phyloP scores from a whole-genome alignment of 1,140 invertebrate species.

The Ceratina calcarata region DNA sequence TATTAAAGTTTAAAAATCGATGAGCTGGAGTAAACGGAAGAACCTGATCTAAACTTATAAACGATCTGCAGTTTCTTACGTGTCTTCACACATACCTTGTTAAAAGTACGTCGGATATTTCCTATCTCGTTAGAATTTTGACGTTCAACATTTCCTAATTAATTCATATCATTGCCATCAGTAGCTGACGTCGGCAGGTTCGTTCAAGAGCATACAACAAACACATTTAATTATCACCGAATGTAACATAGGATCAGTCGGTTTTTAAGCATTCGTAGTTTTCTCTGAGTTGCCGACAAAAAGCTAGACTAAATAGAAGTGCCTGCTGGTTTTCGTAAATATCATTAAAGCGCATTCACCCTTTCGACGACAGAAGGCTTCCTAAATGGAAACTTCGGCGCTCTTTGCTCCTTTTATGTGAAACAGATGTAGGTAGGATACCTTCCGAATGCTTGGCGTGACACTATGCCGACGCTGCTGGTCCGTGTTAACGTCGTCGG shows the following conservation, averaged over 20 bases:
- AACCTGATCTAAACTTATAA: neutral
- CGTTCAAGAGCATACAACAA: neutral
- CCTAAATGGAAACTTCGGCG: constrained; percentile 31
- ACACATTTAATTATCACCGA: neutral
- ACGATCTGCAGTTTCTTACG: neutral
- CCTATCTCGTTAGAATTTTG: no score
- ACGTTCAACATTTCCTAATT: no score
- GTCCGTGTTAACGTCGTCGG: constrained; percentile 54
- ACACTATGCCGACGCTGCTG: constrained; percentile 52
- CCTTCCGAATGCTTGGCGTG: constrained; percentile 29
- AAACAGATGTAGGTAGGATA: constrained; percentile 63
- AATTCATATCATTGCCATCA: no score
- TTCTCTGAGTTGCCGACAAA: constrained; percentile 7
- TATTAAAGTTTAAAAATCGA: neutral
- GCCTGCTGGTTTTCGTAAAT: constrained; percentile 39
- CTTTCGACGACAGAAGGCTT: constrained; percentile 61
- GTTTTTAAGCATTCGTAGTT: neutral
- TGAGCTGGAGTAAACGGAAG: no score
- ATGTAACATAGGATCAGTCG: neutral
- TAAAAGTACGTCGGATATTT: no score
- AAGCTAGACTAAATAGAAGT: constrained; percentile 54
- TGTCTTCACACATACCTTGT: no score
- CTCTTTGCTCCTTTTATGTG: constrained; percentile 62
- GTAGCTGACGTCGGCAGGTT: no score
- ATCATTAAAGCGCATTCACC: constrained; percentile 47